A percentile compares a stretch with the other conserved stretches of the same genome.
Conservation (phyloP, 2,888 invertebrate genomes). For the Clanis bilineata region DNA sequence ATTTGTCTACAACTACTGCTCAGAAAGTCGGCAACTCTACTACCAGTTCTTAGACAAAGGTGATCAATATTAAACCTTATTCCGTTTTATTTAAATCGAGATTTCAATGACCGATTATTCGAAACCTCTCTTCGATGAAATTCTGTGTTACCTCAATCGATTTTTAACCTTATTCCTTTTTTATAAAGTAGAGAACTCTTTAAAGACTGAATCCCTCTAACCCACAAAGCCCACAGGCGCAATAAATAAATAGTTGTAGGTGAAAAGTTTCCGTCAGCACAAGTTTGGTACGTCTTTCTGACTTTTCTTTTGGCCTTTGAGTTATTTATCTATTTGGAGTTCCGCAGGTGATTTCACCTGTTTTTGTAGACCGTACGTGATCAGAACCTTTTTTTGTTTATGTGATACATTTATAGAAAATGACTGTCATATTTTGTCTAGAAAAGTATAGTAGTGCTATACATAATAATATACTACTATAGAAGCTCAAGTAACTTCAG, state of each 20-base stretch:
- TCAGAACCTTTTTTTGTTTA: not conserved
- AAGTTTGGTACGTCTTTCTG: conserved; percentile 53
- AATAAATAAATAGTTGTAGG: conserved; percentile 73
- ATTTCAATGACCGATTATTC: not conserved
- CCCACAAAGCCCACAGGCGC: conserved; percentile 56
- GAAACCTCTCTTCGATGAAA: not conserved
- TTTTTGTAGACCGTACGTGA: conserved; percentile 2
- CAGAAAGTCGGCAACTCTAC: conserved; percentile 31
- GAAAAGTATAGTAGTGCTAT: too few relatives aligned
- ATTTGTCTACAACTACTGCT: conserved; percentile 31
- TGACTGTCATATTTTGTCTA: not conserved
- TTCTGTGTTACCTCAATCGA: conserved; percentile 11
- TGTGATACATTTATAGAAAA: not conserved
- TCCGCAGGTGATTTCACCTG: conserved; percentile 1
- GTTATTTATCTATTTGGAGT: conserved; percentile 48
- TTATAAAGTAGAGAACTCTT: conserved; percentile 22
- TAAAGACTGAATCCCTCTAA: conserved; percentile 21
- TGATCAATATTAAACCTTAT: not conserved
- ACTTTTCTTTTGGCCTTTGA: conserved; percentile 58
- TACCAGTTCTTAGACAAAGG: not conserved
- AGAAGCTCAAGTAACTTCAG: too few relatives aligned
- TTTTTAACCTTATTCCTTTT: conserved; percentile 27
- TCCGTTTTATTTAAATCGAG: not conserved
- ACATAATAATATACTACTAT: too few relatives aligned
- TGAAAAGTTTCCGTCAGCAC: conserved; percentile 47